Conservation (phyloP, 1,140 invertebrate genomes). For the Camponotus floridanus region DNA sequence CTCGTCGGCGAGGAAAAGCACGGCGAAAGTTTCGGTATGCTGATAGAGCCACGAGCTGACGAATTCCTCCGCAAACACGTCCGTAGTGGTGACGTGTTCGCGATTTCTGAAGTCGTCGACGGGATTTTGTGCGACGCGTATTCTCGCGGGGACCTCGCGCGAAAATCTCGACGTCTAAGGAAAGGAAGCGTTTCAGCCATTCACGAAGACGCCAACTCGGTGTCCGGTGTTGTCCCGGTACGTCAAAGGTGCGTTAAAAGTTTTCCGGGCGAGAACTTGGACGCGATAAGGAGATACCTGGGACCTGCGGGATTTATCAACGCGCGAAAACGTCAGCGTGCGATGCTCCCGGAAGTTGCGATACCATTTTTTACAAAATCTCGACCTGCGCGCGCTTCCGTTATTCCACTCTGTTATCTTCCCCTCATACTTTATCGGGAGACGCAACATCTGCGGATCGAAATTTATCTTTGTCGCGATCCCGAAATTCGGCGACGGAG, state of each 20-base stretch:
- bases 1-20: neutral
- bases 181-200: neutral
- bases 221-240: neutral
- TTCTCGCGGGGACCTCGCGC: neutral
- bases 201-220: neutral
- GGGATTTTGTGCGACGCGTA: constrained; percentile 8
- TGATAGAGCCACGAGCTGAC: constrained; percentile 19
- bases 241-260: neutral
- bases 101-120: constrained; percentile 48
- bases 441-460: neutral
- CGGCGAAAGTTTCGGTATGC: constrained; percentile 29
- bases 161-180: neutral
- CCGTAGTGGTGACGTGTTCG: neutral
- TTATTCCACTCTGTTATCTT: neutral
- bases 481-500: neutral
- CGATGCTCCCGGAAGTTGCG: neutral
- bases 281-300: too few relatives aligned
- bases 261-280: neutral
- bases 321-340: neutral
- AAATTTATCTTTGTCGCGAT: constrained; percentile 4
- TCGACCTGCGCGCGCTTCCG: neutral
- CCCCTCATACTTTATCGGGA: neutral
- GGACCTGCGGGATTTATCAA: constrained; percentile 21
- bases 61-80: constrained; percentile 22
- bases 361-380: neutral